Base-by-base conservation (phyloP, 2,888 invertebrate genomes). In the Agrochola lychnidis region DNA sequence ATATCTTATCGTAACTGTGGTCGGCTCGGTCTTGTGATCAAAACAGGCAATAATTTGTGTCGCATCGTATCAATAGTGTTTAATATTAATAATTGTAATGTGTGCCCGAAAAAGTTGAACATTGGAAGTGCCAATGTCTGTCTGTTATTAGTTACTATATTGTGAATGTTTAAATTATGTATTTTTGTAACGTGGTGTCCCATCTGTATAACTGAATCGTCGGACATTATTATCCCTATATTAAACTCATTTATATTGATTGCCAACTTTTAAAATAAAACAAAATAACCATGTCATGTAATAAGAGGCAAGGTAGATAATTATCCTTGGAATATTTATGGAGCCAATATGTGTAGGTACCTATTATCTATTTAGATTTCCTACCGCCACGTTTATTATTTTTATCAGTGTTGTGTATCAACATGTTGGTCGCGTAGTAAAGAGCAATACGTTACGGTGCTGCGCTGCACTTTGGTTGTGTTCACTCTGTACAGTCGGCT, bases 21-120 rank as follows among this genome's bases (percentile, higher is more conserved):
- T 83, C 48, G 64, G 71, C 48, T 70, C 56, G 30, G n/a, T 75
- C 59, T 70, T 75, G 82, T 87, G 85, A 88, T 62, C 16, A 53
- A 76, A 68, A 64, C 72, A 75, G 87, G 82, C 89, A 88, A 88
- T 89, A 83, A 85, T 88, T 73, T 76, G 72, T 85, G 88, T 87
- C 67, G 75, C 84, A 53, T 74, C 36, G 36, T 74, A 62, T 73
- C 56, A 53, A 71, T 59, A 70, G 22, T 62, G 63, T 73, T 71
- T 72, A 62, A 62, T 75, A 53, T 68, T 57, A 61, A 62, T 73
- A 70, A 63, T 71, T 73, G 66, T 70, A 57, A 76, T 19, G 51
- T 74, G 68, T 81, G 45, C 48, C 68, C 79, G 57, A 63, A 67
- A 36, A 25, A n/a, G 53, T 64, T 2, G 19, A 69, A 63, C 79